These are phyloP conservation scores for Melieria picta DNA, from an alignment of 2,888 invertebrate genomes.

Conservation along the genomic window DNA sequence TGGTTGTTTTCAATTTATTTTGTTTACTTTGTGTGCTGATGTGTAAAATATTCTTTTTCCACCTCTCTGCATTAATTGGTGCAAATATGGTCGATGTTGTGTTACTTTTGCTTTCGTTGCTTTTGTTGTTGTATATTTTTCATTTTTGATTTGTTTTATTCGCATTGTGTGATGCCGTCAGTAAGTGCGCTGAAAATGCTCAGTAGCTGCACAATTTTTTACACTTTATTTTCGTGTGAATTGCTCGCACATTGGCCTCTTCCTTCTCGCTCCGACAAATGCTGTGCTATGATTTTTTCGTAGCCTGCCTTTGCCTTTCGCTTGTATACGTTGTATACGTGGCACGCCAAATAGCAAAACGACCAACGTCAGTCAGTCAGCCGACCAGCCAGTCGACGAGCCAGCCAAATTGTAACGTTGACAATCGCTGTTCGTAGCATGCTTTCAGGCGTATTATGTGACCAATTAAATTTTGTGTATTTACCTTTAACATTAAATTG, in stretches of 20 bases:
- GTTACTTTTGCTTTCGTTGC: too few relatives aligned
- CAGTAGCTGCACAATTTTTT: background rate
- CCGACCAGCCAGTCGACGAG: background rate
- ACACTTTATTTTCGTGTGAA: background rate
- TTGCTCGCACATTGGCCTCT: too few relatives aligned
- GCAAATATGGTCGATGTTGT: background rate
- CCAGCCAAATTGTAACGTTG: background rate
- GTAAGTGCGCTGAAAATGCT: background rate
- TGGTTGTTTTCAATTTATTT: background rate
- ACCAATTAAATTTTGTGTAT: slow-evolving; percentile 1
- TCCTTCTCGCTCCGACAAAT: background rate
- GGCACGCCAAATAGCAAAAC: background rate
- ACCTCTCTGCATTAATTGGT: slow-evolving; percentile 12
- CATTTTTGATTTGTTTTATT: background rate
- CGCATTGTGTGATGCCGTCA: background rate
- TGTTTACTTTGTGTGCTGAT: slow-evolving; percentile 8
- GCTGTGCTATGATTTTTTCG: too few relatives aligned
- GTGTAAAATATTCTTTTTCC: slow-evolving; percentile 5
- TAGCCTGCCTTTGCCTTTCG: too few relatives aligned
- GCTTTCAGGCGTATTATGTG: background rate
- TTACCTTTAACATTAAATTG: background rate
- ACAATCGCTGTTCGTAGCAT: background rate
- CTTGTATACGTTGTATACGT: background rate
- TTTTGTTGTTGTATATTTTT: background rate
- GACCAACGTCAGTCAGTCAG: too few relatives aligned